A percentile compares a stretch with the other conserved stretches of the same genome.
Evolutionary conservation across 1,140 invertebrate genomes (phyloP).

Genomic region (Ips typographus): DNA sequence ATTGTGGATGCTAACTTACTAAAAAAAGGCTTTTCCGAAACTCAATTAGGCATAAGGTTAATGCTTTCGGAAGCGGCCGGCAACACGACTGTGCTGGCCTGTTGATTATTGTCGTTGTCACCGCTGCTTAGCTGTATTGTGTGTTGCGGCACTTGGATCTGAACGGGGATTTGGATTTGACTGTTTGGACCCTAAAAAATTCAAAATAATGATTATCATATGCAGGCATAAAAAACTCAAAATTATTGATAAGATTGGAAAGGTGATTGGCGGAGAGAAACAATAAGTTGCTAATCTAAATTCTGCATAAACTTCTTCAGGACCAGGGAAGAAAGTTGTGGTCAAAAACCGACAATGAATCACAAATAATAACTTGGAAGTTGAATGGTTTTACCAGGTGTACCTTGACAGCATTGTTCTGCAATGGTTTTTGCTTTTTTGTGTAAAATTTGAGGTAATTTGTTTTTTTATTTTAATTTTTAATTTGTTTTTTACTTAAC

Average conservation of each 20-base stretch:
- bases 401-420: too few species aligned
- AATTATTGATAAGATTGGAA: not conserved
- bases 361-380: too few species aligned
- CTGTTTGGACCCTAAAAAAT: constrained; percentile 48
- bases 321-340: not conserved
- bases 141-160: constrained; percentile 52
- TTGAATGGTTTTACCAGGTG: too few species aligned
- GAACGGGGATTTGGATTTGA: constrained; percentile 51
- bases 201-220: not conserved
- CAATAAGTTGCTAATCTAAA: too few species aligned
- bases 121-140: constrained; percentile 45
- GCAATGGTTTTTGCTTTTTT: too few species aligned
- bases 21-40: not conserved
- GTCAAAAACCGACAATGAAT: not conserved
- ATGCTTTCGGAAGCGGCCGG: constrained; percentile 56
- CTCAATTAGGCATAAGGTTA: constrained; percentile 45
- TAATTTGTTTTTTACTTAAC: too few species aligned
- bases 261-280: too few species aligned
- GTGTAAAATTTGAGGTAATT: too few species aligned
- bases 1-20: too few species aligned
- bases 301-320: too few species aligned
- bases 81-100: constrained; percentile 57
- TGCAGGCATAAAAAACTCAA: not conserved
- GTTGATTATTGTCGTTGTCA: constrained; percentile 39
- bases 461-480: too few species aligned